Evolutionary conservation across 2,888 invertebrate species (phyloP).

Genomic region (Sinohyriopsis cumingii): DNA sequence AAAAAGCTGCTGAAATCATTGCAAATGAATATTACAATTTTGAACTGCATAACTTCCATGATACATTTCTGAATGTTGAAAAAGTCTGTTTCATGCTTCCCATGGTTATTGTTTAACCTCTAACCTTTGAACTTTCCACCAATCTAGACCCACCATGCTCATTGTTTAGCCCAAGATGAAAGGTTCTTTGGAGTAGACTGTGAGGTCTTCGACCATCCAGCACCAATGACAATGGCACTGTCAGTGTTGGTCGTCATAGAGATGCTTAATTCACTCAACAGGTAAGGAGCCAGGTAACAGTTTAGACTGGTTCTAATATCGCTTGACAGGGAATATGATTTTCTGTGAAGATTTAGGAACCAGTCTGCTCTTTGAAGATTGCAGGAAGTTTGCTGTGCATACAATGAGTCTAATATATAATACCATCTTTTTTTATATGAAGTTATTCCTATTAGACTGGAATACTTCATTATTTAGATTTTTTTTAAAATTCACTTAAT

Average conservation of each 20-base stretch:
- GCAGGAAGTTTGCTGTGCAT: no score
- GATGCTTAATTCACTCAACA: conserved; percentile 99
- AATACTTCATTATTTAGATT: no score
- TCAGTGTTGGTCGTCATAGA: conserved; percentile 99
- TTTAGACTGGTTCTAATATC: conserved; percentile 2
- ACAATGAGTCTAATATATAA: no score
- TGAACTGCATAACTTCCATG: no score
- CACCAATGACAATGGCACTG: conserved; percentile 99
- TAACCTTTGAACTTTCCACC: conserved; percentile 6
- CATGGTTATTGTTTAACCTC: neutral
- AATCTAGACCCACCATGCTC: conserved; percentile 70
- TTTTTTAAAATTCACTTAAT: no score
- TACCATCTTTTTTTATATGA: no score
- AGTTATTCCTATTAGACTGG: no score
- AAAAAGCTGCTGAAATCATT: no score
- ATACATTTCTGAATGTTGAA: no score
- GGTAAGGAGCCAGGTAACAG: conserved; percentile 75
- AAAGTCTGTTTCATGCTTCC: neutral
- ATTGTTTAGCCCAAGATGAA: conserved; percentile 71
- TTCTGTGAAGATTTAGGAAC: no score
- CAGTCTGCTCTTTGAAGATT: no score
- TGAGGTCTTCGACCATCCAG: conserved; percentile 97
- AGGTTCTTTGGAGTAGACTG: conserved; percentile 96
- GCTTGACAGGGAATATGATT: neutral
- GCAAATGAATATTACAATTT: no score